Conservation (phyloP, 1,140 invertebrate species). For the Teleopsis dalmanni region DNA sequence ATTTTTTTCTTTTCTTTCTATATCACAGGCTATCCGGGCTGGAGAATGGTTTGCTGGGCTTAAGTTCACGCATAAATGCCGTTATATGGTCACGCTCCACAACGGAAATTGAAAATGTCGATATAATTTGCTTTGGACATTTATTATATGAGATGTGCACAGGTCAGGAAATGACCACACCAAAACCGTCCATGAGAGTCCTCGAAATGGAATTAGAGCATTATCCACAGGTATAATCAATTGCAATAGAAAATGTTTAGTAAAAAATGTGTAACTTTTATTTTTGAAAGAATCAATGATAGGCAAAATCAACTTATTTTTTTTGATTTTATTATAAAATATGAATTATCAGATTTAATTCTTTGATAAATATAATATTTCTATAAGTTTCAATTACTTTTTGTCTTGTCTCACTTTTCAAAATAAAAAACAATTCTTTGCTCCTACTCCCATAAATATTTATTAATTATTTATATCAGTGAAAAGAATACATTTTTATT, state of each 20-base stretch:
- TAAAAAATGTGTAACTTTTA: background rate
- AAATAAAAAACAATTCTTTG: no score
- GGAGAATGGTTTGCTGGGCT: conserved; percentile 76
- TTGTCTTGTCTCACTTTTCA: no score
- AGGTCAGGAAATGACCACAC: conserved; percentile 67
- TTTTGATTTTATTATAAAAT: no score
- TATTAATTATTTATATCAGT: no score
- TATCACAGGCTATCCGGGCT: conserved; percentile 63
- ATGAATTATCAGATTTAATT: no score
- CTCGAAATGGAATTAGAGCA: conserved; percentile 62
- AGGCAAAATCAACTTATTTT: background rate
- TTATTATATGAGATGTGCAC: conserved; percentile 86
- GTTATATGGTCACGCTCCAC: conserved; percentile 48
- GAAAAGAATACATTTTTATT: no score
- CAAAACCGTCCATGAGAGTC: conserved; percentile 63
- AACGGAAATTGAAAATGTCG: conserved; percentile 53
- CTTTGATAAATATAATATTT: no score
- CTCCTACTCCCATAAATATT: no score
- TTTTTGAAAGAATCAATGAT: background rate
- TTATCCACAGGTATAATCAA: conserved; percentile 59
- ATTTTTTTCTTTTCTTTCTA: background rate
- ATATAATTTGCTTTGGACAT: conserved; percentile 72
- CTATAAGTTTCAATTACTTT: no score
- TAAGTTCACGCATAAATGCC: conserved; percentile 58
- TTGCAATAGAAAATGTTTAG: no score